Evolutionary conservation across 1,140 invertebrate genomes (phyloP).

Genomic region (Drosophila tani): DNA sequence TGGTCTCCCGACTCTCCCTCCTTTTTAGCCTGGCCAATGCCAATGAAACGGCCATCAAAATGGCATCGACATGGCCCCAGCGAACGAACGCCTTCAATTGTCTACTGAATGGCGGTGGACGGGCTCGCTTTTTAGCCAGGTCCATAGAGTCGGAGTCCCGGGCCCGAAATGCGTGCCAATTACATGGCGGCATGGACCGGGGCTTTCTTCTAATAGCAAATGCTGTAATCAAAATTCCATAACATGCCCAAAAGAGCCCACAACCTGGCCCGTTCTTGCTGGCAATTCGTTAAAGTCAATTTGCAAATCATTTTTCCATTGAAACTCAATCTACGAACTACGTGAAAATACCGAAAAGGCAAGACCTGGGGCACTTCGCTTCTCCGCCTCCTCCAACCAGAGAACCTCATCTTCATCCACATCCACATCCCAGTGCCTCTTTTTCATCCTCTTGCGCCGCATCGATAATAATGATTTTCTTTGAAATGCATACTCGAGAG

Average conservation of each 20-base stretch:
- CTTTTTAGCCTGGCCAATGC: slow-evolving; percentile 33
- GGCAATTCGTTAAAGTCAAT: slow-evolving; percentile 84
- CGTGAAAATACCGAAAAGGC: slow-evolving; percentile 80
- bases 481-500: slow-evolving; percentile 83
- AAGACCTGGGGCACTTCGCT: slow-evolving; percentile 29
- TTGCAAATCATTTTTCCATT: slow-evolving; percentile 85
- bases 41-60: slow-evolving; percentile 58
- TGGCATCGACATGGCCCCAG: slow-evolving; percentile 46
- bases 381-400: slow-evolving; percentile 5
- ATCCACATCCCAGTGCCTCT: slow-evolving; percentile 10
- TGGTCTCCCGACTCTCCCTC: not conserved
- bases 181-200: slow-evolving; percentile 42
- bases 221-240: slow-evolving; percentile 82
- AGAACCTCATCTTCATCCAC: slow-evolving; percentile 10
- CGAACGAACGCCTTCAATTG: slow-evolving; percentile 43
- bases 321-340: slow-evolving; percentile 83
- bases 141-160: slow-evolving; percentile 5
- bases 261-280: slow-evolving; percentile 52
- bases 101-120: slow-evolving; percentile 20
- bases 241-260: slow-evolving; percentile 50
- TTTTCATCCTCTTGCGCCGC: slow-evolving; percentile 64
- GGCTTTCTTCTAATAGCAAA: slow-evolving; percentile 57
- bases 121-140: slow-evolving; percentile 3
- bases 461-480: slow-evolving; percentile 84
- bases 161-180: slow-evolving; percentile 72